Evolutionary conservation across 2,888 invertebrate species (phyloP), one percentile per base, ranked within the genome.

Genomic region (Erebia palarica): DNA sequence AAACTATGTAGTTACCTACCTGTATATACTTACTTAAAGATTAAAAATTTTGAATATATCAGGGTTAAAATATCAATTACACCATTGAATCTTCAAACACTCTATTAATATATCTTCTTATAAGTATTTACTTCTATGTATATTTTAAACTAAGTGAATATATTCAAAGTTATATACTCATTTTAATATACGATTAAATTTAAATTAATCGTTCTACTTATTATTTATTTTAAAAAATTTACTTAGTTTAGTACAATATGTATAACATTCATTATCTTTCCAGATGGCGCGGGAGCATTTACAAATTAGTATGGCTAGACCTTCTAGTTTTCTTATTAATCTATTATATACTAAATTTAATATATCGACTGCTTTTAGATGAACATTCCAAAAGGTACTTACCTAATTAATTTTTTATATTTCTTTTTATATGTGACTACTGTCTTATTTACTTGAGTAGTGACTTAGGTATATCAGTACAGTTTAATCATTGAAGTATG

Each of bases 231-330:
- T n/a, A n/a, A n/a, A 36, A 36, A n/a, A 51, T 53, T 9, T 16
- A 16, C 9, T 21, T 21, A 10, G 4, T 58, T 36, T 14, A 11
- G 5, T 65, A 16, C 21, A 16, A 13, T 16, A 3, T 16, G 16
- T 9, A 16, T 42, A 16, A 16, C 13, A 49, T 18, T n/a, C 5
- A 21, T 27, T 42, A 36, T 60, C 36, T 59, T 95, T 95, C 75
- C 94, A 98, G 98, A 94, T 98, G 98, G 98, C 95, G 96, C 78
- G 98, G 98, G 59, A 98, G 98, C 86, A 97, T 98, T 81, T 98
- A 98, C 95, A 98, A 98, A 90, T 92, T 98, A 78, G 96, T 98
- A 75, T 98, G 98, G 98, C 94, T 97, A 78, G 98, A 98, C 87
- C 94, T 98, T 68, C 83, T 97, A 44, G 94, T 97, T 68, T 98